Evolutionary conservation across 30 jellyfish, hydroid and myxozoan genomes (phyloP).

Genomic region (Rhopilema esculentum): DNA sequence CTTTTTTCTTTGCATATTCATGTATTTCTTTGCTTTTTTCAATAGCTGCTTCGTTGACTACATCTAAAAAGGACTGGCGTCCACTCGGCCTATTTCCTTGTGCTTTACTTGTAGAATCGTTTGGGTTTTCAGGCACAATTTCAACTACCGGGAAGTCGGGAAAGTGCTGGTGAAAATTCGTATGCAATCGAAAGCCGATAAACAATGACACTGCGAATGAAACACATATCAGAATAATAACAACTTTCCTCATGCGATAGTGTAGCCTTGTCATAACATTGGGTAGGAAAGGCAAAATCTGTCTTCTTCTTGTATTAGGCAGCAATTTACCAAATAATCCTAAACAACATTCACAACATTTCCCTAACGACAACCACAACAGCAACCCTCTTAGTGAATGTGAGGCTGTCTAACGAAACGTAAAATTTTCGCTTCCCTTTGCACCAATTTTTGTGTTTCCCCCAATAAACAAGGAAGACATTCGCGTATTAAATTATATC

Average conservation of each 20-base stretch:
- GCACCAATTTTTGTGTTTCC: too few relatives aligned
- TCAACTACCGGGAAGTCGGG: not conserved
- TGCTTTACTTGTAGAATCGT: not conserved
- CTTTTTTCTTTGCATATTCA: slow-evolving; percentile 9
- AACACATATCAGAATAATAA: slow-evolving; percentile 23
- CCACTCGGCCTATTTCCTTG: too few relatives aligned
- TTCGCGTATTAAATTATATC: too few relatives aligned
- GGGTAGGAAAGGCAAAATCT: too few relatives aligned
- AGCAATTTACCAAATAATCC: too few relatives aligned
- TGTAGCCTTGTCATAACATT: not conserved
- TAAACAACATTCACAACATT: too few relatives aligned
- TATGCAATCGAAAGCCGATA: slow-evolving; percentile 12
- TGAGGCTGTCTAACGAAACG: too few relatives aligned
- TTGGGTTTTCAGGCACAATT: not conserved
- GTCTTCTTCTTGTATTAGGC: too few relatives aligned
- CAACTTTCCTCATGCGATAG: not conserved
- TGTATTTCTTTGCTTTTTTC: slow-evolving; percentile 8
- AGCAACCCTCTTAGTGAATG: too few relatives aligned
- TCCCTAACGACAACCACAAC: too few relatives aligned
- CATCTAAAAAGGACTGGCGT: not conserved
- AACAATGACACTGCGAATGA: slow-evolving; percentile 25
- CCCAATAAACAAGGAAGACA: too few relatives aligned
- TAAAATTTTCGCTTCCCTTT: too few relatives aligned
- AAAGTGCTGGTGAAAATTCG: not conserved
- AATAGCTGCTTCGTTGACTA: not conserved